phyloP scores from a whole-genome alignment of 2,113 vertebrate species.

The Tretioscincus oriximinensis region DNA sequence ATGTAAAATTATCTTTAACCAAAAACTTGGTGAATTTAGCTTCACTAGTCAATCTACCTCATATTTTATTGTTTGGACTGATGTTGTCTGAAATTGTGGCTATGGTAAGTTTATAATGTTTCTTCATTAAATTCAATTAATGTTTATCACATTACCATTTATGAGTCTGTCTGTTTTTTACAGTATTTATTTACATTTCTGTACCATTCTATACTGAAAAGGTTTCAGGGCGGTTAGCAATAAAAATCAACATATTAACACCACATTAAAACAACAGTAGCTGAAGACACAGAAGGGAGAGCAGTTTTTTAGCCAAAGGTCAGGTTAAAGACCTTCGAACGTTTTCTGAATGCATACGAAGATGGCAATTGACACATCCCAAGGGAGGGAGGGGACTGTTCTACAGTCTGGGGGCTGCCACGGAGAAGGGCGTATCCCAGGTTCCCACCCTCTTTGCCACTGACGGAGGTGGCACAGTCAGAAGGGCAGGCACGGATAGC shows the following conservation, averaged over 20 bases:
- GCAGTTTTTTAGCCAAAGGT: background rate
- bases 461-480: no score
- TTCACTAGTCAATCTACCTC: constrained; percentile 94
- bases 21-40: constrained; percentile 79
- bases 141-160: constrained; percentile 69
- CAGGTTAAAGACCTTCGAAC: no score
- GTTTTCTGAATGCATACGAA: background rate
- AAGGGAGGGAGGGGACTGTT: no score
- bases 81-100: constrained; percentile 73
- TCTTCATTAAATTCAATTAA: constrained; percentile 76
- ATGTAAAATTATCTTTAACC: constrained; percentile 76
- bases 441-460: no score
- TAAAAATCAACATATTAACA: no score
- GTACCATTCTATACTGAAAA: no score
- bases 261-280: no score
- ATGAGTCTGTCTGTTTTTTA: constrained; percentile 28
- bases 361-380: background rate
- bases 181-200: background rate
- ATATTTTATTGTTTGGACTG: constrained; percentile 78
- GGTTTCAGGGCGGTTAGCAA: no score
- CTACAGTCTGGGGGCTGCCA: no score
- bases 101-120: constrained; percentile 73
- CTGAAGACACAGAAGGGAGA: no score
- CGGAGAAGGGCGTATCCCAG: no score
- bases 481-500: no score